A percentile compares a stretch with the other conserved stretches of the same genome.
Conservation (phyloP, 1,140 invertebrate genomes). For the Lamellibrachia luymesi region DNA sequence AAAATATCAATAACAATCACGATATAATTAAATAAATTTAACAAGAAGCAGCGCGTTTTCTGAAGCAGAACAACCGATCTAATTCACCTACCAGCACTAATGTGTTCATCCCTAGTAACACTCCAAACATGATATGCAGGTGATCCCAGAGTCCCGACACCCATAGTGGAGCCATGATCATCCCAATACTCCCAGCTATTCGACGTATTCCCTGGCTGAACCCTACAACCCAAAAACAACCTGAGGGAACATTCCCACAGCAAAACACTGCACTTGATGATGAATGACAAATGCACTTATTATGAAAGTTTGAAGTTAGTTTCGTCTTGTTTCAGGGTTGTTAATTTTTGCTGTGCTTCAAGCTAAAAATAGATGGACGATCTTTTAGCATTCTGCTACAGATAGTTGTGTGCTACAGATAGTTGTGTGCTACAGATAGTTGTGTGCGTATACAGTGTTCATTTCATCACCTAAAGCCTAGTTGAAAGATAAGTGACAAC, state of each 20-base stretch:
- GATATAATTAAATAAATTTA: not conserved
- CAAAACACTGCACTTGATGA: not conserved
- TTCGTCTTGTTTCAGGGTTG: too few relatives aligned
- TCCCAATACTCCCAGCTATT: constrained; percentile 37
- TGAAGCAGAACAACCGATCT: not conserved
- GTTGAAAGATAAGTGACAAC: too few relatives aligned
- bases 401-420: too few relatives aligned
- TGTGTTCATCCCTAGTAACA: constrained; percentile 36
- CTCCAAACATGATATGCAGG: constrained; percentile 42
- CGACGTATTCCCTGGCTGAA: constrained; percentile 45
- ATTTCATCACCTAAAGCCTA: too few relatives aligned
- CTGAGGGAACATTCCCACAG: not conserved
- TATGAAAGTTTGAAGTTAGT: too few relatives aligned
- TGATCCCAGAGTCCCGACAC: constrained; percentile 34
- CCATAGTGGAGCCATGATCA: constrained; percentile 45
- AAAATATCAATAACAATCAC: not conserved
- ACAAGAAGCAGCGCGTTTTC: not conserved
- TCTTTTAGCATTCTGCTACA: too few relatives aligned
- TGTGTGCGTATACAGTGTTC: too few relatives aligned
- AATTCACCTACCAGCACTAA: constrained; percentile 37
- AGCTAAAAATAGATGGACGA: too few relatives aligned
- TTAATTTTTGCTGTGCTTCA: too few relatives aligned
- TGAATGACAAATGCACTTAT: not conserved
- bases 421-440: too few relatives aligned
- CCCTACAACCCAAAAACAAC: constrained; percentile 29